Base-by-base conservation (phyloP, 92 coral and sea anemone genomes). In the Parazoanthus darwini region DNA sequence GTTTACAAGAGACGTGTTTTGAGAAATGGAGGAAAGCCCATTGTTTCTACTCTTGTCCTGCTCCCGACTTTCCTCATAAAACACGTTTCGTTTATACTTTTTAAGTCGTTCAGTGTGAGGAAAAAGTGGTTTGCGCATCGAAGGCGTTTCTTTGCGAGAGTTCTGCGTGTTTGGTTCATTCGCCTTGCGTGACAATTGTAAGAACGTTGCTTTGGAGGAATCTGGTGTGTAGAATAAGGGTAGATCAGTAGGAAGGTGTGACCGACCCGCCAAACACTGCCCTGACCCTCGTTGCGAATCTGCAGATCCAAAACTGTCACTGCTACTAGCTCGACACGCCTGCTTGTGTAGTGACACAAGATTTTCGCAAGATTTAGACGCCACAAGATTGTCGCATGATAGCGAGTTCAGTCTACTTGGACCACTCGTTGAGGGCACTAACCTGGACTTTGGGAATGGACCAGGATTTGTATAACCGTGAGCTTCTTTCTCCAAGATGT, bases 171-270 rank as follows among this genome's bases (percentile, higher is more conserved):
- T 46, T 6, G 25, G 23, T 54, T 46, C 54, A 10, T 26, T 44
- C 44, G 22, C 79, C 65, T 68, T 84, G 18, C 48, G 79, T 54
- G 79, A 70, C 78, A 71, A 13, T 84, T 71, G 56, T 29, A 84
- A 48, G 65, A 48, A 54, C 22, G 87, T 84, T 71, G 79, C 78
- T 22, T 72, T 43, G 42, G 87, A 84, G 48, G 91, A 13, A n/a
- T 80, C 76, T 43, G 94, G 92, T 18, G 90, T 65, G 76, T 92
- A 92, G 85, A 92, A 92, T 14, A 92, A 36, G 4, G 94, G 94
- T 39, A 92, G 51, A 46, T 89, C 82, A 38, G 90, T 86, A 3
- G 94, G 94, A 14, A 92, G 78, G 73, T 89, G 73, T 89, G 78
- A 48, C 48, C 78, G 87, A 73, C 7, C 29, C 68, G 68, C 78